phyloP scores from a whole-genome alignment of 2,888 invertebrate genomes.

The Catocala sponsa region DNA sequence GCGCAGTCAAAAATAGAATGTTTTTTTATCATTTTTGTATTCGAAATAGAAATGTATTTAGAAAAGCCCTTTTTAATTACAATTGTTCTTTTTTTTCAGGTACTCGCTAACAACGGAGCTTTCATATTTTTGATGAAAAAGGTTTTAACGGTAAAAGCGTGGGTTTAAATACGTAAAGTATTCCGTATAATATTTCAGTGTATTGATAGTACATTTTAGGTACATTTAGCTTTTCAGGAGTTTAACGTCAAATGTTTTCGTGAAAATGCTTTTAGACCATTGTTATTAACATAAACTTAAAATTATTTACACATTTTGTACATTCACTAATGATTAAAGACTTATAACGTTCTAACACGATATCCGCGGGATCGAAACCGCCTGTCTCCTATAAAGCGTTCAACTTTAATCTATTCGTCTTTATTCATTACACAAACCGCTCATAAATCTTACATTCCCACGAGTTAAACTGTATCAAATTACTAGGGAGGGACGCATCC shows the following conservation, averaged over 20 bases:
- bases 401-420: slow-evolving; percentile 55
- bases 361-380: slow-evolving; percentile 41
- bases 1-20: slow-evolving; percentile 7
- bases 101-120: slow-evolving; percentile 15
- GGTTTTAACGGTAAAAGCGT: not conserved
- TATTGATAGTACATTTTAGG: no score
- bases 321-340: slow-evolving; percentile 17
- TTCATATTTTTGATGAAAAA: not conserved
- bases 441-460: slow-evolving; percentile 74
- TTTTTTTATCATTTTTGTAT: slow-evolving; percentile 6
- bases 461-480: slow-evolving; percentile 81
- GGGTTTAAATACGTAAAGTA: not conserved
- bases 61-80: slow-evolving; percentile 6
- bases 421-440: slow-evolving; percentile 62
- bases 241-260: not conserved
- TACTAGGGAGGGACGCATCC: slow-evolving; percentile 70
- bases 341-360: slow-evolving; percentile 31
- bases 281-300: not conserved
- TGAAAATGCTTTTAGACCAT: not conserved
- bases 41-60: slow-evolving; percentile 4
- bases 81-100: slow-evolving; percentile 35
- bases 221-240: no score
- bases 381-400: slow-evolving; percentile 46
- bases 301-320: slow-evolving; percentile 11
- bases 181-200: not conserved